Evolutionary conservation across 2,888 invertebrate species (phyloP).

Genomic region (Eledona agricola): DNA sequence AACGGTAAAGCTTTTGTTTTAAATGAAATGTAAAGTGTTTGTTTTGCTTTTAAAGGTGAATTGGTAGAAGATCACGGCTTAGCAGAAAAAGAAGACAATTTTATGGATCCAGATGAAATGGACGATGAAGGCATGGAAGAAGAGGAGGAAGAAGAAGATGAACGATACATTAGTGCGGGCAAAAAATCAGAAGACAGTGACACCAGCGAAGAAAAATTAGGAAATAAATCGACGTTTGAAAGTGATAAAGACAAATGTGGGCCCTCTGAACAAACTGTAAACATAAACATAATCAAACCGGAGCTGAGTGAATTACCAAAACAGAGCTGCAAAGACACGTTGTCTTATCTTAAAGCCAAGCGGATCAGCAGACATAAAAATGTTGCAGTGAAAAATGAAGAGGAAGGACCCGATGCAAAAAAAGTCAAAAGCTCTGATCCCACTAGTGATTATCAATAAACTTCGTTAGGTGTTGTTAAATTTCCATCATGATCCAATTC

Average conservation of each 20-base stretch:
- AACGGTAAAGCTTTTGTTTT: slow-evolving; percentile 67
- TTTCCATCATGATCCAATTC: too few relatives aligned
- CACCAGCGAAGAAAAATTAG: slow-evolving; percentile 18
- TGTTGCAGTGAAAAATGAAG: slow-evolving; percentile 30
- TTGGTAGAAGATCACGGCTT: slow-evolving; percentile 65
- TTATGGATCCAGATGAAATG: slow-evolving; percentile 48
- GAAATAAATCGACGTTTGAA: slow-evolving; percentile 47
- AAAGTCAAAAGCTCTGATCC: slow-evolving; percentile 40
- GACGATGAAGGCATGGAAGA: slow-evolving; percentile 41
- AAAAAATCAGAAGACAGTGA: slow-evolving; percentile 20
- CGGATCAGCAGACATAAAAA: slow-evolving; percentile 58
- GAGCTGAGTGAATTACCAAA: slow-evolving; percentile 54
- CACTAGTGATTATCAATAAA: slow-evolving; percentile 18
- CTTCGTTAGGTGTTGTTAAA: slow-evolving; percentile 3
- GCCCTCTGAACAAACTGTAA: slow-evolving; percentile 47
- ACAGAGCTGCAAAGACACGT: slow-evolving; percentile 55
- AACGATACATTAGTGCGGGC: slow-evolving; percentile 14
- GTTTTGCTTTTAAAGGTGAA: slow-evolving; percentile 63
- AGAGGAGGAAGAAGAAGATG: slow-evolving; percentile 34
- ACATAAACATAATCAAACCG: slow-evolving; percentile 47
- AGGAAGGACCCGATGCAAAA: slow-evolving; percentile 52
- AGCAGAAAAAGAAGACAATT: slow-evolving; percentile 50
- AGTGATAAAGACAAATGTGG: slow-evolving; percentile 40
- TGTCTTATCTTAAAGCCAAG: slow-evolving; percentile 60
- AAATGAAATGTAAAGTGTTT: not conserved